Percentiles rank a stretch among this genome's conserved stretches.
Evolutionary conservation across 2,113 vertebrate genomes (phyloP).

Genomic region (Gracilinanus agilis): DNA sequence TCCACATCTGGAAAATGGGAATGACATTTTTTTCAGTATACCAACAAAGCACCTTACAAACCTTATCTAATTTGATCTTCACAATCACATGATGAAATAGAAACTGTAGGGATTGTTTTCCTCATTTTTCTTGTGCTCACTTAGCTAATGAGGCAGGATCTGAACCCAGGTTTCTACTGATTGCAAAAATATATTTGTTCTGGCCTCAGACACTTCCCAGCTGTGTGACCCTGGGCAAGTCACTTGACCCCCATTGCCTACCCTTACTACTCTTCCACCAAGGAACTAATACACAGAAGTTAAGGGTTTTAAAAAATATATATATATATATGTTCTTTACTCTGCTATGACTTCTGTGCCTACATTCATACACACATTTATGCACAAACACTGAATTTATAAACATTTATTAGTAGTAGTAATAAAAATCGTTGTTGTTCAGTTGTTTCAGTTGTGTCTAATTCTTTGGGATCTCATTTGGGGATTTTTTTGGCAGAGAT

Average conservation of each 20-base stretch:
- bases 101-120: background rate
- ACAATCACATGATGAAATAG: background rate
- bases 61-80: background rate
- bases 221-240: too few species aligned
- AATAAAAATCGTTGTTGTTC: too few species aligned
- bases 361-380: background rate
- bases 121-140: background rate
- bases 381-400: background rate
- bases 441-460: too few species aligned
- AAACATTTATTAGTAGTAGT: background rate
- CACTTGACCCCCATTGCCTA: too few species aligned
- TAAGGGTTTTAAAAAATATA: too few species aligned
- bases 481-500: too few species aligned
- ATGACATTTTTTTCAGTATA: background rate
- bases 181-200: background rate
- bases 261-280: too few species aligned
- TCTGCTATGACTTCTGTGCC: background rate
- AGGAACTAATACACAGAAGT: too few species aligned
- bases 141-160: background rate
- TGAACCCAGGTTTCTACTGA: background rate
- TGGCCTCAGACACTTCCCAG: too few species aligned
- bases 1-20: background rate
- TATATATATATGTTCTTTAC: background rate
- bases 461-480: too few species aligned
- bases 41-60: background rate